These are phyloP conservation scores for Galaxias olidus DNA, from an alignment of 2,797 vertebrate species.

Conservation along the genomic window DNA sequence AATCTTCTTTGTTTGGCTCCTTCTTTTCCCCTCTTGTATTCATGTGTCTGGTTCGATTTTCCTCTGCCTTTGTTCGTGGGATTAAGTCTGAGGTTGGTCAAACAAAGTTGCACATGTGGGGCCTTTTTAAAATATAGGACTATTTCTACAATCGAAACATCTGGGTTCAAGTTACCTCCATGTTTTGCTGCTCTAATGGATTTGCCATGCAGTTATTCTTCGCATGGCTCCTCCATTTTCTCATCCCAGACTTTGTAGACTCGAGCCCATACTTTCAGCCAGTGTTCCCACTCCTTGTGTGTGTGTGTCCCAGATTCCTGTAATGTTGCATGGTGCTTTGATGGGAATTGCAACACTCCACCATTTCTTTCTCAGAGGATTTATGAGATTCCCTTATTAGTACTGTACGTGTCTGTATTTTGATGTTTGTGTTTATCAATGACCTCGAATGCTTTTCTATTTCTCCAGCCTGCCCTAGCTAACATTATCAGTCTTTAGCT, in stretches of 20 bases:
- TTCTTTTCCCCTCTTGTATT: not conserved
- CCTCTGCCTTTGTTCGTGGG: constrained; percentile 25
- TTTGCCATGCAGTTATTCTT: constrained; percentile 46
- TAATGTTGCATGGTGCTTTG: constrained; percentile 23
- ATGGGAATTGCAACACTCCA: constrained; percentile 16
- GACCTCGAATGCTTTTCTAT: no score
- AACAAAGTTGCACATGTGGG: constrained; percentile 56
- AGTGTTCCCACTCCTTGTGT: constrained; percentile 14
- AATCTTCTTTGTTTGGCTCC: not conserved
- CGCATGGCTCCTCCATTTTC: constrained; percentile 9
- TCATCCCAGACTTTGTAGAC: constrained; percentile 10
- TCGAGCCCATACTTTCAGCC: constrained; percentile 21
- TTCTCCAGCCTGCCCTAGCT: no score
- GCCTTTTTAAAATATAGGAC: constrained; percentile 54
- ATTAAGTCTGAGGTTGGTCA: constrained; percentile 44
- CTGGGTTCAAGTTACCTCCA: constrained; percentile 51
- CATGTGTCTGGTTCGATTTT: constrained; percentile 30
- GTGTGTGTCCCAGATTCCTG: constrained; percentile 13
- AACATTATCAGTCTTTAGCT: no score
- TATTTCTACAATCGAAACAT: constrained; percentile 63
- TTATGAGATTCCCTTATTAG: constrained; percentile 51
- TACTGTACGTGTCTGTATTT: no score
- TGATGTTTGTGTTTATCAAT: no score
- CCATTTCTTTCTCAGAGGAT: constrained; percentile 61
- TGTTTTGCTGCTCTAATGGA: constrained; percentile 51